These are phyloP conservation scores for Osmerus eperlanus DNA, from an alignment of 2,113 vertebrate genomes.

Conservation along the genomic window DNA sequence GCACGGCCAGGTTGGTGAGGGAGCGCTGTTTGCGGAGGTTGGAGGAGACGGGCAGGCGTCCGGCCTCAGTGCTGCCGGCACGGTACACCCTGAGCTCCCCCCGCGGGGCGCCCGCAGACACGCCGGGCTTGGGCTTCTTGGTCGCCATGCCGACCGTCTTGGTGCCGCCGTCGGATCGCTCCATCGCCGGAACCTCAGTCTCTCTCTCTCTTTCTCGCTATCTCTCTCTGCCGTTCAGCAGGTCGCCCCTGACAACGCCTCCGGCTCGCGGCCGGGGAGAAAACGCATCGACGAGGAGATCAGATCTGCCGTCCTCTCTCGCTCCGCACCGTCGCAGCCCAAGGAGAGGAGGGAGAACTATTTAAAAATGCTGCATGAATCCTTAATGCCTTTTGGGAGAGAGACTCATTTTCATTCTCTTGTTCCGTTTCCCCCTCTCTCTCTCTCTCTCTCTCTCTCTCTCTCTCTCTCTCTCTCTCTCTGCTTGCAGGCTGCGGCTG, in stretches of 20 bases:
- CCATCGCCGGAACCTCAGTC: too few species aligned
- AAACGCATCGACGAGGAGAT: slow-evolving; percentile 62
- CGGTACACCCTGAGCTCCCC: slow-evolving; percentile 90
- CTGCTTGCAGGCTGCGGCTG: slow-evolving; percentile 36
- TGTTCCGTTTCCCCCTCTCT: too few species aligned
- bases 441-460: too few species aligned
- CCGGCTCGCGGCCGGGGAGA: slow-evolving; percentile 77
- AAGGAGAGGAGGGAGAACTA: slow-evolving; percentile 26
- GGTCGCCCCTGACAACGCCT: slow-evolving; percentile 80
- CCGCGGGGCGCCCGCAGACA: slow-evolving; percentile 71
- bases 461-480: too few species aligned
- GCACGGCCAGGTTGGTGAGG: slow-evolving; percentile 91
- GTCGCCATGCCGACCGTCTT: slow-evolving; percentile 76
- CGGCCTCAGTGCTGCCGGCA: slow-evolving; percentile 78
- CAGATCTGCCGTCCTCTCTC: slow-evolving; percentile 20
- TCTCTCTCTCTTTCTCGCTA: slow-evolving; percentile 66
- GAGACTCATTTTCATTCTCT: slow-evolving; percentile 37
- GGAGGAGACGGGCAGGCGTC: slow-evolving; percentile 76
- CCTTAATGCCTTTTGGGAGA: slow-evolving; percentile 31
- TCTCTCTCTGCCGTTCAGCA: slow-evolving; percentile 76
- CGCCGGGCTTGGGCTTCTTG: slow-evolving; percentile 80
- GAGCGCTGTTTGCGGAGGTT: slow-evolving; percentile 94
- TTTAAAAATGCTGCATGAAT: slow-evolving; percentile 43
- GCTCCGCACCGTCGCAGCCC: slow-evolving; percentile 39
- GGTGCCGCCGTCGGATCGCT: slow-evolving; percentile 46